Conservation (phyloP, 2,888 invertebrate species). For the Diabrotica balteata region DNA sequence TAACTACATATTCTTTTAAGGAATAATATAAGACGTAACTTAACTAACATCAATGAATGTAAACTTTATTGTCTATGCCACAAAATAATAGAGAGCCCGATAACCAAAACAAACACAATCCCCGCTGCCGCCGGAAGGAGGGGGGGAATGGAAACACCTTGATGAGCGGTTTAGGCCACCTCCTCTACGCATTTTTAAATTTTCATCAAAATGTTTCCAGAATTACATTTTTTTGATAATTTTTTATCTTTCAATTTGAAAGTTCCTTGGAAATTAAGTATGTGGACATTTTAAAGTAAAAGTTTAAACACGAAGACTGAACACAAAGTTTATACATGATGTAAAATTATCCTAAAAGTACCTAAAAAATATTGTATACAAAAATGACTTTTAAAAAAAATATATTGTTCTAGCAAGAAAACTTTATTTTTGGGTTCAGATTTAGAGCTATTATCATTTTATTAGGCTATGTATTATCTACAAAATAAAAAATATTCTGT, state of each 20-base stretch:
- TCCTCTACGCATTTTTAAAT: conserved; percentile 47
- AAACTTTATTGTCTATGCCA: conserved; percentile 18
- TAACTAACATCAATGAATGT: not conserved
- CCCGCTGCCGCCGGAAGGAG: conserved; percentile 56
- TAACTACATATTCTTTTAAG: too few relatives aligned
- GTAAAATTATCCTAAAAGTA: not conserved
- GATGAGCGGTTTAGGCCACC: conserved; percentile 61
- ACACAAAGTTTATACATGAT: too few relatives aligned
- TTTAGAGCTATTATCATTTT: too few relatives aligned
- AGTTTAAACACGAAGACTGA: not conserved
- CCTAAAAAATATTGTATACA: too few relatives aligned
- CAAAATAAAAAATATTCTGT: too few relatives aligned
- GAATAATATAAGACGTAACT: too few relatives aligned
- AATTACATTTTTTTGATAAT: conserved; percentile 10
- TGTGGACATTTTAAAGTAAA: not conserved
- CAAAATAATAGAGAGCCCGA: conserved; percentile 48
- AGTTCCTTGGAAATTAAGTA: not conserved
- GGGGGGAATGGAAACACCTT: conserved; percentile 63
- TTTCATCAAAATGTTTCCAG: conserved; percentile 63
- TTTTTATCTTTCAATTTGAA: not conserved
- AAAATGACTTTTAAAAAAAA: too few relatives aligned
- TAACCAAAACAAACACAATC: conserved; percentile 57
- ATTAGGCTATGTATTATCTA: too few relatives aligned
- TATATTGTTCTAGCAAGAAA: too few relatives aligned
- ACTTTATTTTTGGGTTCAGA: too few relatives aligned